These are phyloP conservation scores for Idaea straminata DNA, from an alignment of 2,888 invertebrate genomes.

Conservation along the genomic window DNA sequence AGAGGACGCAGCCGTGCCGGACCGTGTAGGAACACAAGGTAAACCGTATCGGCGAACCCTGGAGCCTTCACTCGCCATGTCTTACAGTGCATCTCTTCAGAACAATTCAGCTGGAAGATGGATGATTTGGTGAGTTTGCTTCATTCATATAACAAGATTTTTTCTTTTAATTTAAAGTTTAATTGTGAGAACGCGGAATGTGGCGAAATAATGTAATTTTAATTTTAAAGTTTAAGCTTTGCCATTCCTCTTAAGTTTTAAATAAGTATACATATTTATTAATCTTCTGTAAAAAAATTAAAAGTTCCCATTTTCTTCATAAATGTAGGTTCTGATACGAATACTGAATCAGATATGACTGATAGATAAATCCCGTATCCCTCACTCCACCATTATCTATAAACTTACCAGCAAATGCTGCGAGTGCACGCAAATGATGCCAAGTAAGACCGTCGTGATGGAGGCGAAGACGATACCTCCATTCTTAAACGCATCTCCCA, in stretches of 20 bases:
- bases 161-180: not conserved
- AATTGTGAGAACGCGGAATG: not conserved
- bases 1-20: constrained; percentile 82
- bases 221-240: not conserved
- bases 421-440: constrained; percentile 93
- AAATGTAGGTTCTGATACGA: not conserved
- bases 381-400: not conserved
- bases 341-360: not conserved
- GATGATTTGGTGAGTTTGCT: not conserved
- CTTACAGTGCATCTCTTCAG: constrained; percentile 83
- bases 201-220: not conserved
- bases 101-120: constrained; percentile 81
- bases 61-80: constrained; percentile 79
- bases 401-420: constrained; percentile 90
- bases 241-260: not conserved
- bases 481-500: constrained; percentile 96
- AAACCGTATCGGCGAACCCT: constrained; percentile 91
- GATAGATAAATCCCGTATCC: not conserved
- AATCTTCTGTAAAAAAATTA: not conserved
- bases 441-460: constrained; percentile 88
- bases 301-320: not conserved
- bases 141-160: no score
- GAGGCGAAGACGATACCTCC: constrained; percentile 93
- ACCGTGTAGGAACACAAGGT: constrained; percentile 88
- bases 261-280: not conserved